Base-by-base conservation (phyloP, 92 coral and sea anemone genomes). In the Phenganax stokvisi region DNA sequence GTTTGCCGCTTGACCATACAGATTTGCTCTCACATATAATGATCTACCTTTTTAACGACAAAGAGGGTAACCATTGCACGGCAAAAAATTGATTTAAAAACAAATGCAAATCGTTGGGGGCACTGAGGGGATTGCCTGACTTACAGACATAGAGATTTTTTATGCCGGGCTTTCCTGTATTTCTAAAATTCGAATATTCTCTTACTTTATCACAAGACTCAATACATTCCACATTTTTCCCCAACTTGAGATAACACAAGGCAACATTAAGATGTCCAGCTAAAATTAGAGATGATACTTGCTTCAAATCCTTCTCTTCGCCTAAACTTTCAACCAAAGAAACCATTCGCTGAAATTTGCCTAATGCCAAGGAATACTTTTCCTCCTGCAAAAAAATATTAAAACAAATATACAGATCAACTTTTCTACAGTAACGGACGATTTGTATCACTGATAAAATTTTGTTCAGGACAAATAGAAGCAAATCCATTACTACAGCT, bases 231-330 rank as follows among this genome's bases (percentile, higher is more conserved):
- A 62, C 59, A 84, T 92, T 84, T 71, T 89, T 89, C 8, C 79
- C 85, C 25, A 94, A 91, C 47, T 92, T 94, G 55, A 94, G 74
- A 53, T 94, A 93, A 63, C 98, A 94, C 6, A 90, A 90, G 0
- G 97, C 97, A 12, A 94, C 83, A 78, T 94, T 94, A 3, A 94
- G 91, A 71, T 94, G 97, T 9, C 97, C 98, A 17, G 91, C 98
- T 6, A 91, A 74, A 71, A 87, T 79, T 56, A 94, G 56, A 1
- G 92, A 92, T 54, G 89, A 89, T 8, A 83, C 79, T 57, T 77
- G 83, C 57, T 89, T 71, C 13, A 90, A 76, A 16, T 91, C 97
- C 44, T 90, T 90, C 3, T 81, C 88, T 6, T 76, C 88, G 29
- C 86, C 89, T 80, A 86, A 90, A 8, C 96, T 96, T 54, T 94